A percentile compares a stretch with the other conserved stretches of the same genome.
phyloP scores from a whole-genome alignment of 2,797 vertebrate genomes.

The Cirrhinus mrigala region DNA sequence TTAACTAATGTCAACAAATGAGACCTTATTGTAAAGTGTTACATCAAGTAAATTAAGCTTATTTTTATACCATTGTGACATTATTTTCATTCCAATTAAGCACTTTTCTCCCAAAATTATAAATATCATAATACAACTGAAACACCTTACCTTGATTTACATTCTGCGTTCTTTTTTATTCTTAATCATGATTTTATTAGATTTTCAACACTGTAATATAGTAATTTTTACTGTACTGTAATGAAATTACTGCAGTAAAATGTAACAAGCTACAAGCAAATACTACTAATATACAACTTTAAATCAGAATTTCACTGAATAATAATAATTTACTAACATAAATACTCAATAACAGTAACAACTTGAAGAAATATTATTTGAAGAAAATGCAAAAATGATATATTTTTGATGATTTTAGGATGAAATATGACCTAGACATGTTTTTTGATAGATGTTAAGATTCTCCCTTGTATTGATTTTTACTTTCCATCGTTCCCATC shows the following conservation, averaged over 20 bases:
- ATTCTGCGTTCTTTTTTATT: neutral
- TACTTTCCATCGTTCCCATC: neutral
- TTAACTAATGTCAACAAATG: no score
- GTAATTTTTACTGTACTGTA: neutral
- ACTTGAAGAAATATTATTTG: neutral
- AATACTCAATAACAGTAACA: neutral
- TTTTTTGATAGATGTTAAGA: neutral
- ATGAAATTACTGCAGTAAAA: neutral
- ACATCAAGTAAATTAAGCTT: neutral
- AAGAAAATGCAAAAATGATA: neutral
- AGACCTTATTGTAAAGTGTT: no score
- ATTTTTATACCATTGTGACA: neutral
- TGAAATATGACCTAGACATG: neutral
- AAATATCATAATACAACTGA: neutral
- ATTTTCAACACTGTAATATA: neutral
- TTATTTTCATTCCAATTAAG: neutral
- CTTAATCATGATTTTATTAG: neutral
- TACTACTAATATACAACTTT: neutral
- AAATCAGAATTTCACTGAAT: neutral
- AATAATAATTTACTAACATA: neutral
- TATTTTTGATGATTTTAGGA: neutral
- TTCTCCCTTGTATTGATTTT: slow-evolving; percentile 23
- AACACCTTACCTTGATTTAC: neutral
- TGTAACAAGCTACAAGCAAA: neutral
- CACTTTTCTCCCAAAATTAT: neutral